Conservation (phyloP, 1,140 invertebrate species). For the Tribolium castaneum region DNA sequence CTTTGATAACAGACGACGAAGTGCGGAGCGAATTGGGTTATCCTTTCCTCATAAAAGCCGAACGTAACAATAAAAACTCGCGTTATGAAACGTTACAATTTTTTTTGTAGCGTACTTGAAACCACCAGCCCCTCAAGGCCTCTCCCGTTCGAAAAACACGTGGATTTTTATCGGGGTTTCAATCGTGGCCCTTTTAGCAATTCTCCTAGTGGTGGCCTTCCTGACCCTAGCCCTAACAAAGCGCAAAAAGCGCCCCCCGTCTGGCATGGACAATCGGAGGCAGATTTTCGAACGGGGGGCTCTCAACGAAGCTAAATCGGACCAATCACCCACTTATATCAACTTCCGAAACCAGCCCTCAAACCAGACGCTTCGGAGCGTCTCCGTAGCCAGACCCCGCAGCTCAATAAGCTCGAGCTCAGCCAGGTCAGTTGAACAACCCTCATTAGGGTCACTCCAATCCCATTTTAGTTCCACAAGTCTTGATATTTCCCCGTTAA, state of each 20-base stretch:
- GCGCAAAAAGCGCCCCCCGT: conserved; percentile 63
- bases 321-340: conserved; percentile 60
- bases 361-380: conserved; percentile 51
- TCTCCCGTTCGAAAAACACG: conserved; percentile 71
- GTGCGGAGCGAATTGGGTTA: conserved; percentile 77
- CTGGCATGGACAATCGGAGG: conserved; percentile 47
- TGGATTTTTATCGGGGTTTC: conserved; percentile 74
- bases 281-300: conserved; percentile 56
- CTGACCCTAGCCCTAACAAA: conserved; percentile 72
- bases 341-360: conserved; percentile 57
- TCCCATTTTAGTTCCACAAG: conserved; percentile 52
- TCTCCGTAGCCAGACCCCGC: conserved; percentile 41
- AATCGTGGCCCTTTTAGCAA: conserved; percentile 70
- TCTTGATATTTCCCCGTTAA: conserved; percentile 61
- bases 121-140: conserved; percentile 72
- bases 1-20: conserved; percentile 77
- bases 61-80: conserved; percentile 72
- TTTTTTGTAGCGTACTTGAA: conserved; percentile 75
- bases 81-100: background rate
- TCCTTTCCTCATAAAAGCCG: conserved; percentile 83
- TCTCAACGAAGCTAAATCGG: conserved; percentile 42
- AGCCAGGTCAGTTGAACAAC: background rate
- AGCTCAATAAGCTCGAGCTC: conserved; percentile 51
- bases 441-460: background rate
- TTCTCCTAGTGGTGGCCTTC: conserved; percentile 72